Evolutionary conservation across 1,140 invertebrate species (phyloP), one percentile per base, ranked within the genome.

Genomic region (Drosophila mauritiana): DNA sequence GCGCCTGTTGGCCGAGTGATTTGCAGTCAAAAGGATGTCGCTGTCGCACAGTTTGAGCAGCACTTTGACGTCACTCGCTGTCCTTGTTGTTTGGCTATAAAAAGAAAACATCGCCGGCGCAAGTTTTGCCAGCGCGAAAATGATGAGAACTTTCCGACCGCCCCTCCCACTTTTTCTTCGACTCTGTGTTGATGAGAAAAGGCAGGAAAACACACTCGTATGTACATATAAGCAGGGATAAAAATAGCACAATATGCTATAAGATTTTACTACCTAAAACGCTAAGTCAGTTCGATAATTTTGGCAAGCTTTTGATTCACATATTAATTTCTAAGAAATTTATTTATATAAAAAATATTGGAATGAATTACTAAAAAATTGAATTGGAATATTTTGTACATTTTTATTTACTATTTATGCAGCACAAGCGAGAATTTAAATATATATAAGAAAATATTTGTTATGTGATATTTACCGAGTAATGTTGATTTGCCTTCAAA

Each of bases 1-100:
- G 42, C 15, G 15, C 45, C 15, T 15, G 46, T 49, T 37, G 43
- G 43, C n/a, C 34, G 15, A 37, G 22, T 40, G 63, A 34, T 42
- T 17, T 27, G 59, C 59, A 12, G 46, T 6, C 46, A 15, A n/a
- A 31, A 27, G 40, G 40, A 31, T 15, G 36, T 52, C 34, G 31
- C 42, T 15, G 15, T 46, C 31, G 43, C 45, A 53, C 57, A 63
- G 59, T 46, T 53, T 61, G 52, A 62, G 46, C 49, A 48, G 27
- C 63, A 63, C 51, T 82, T 75, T 82, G 78, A 82, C 75, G 79
- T 82, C 78, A 82, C 27, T 65, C 22, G 15, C 56, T 42, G 56
- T 61, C 45, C 70, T 53, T 39, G 72, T 75, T 72, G 46, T 46
- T 13, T 27, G 39, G 34, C 40, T 46, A 69, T 83, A 75, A 72